These are phyloP conservation scores for Bucorvus abyssinicus DNA, from an alignment of 2,797 vertebrate species.

Conservation along the genomic window DNA sequence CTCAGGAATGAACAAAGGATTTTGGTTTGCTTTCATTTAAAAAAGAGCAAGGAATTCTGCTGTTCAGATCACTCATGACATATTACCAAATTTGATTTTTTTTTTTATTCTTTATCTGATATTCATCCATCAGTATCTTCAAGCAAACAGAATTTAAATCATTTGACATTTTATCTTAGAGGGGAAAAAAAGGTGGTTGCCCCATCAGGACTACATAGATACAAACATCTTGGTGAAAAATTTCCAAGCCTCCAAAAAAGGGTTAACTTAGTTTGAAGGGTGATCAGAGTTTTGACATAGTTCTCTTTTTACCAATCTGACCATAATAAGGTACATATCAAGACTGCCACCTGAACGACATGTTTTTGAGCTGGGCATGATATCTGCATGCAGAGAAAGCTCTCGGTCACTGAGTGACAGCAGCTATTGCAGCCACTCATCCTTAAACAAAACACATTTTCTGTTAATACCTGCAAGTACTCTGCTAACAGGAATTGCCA, in stretches of 20 bases:
- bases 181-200: neutral
- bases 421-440: conserved; percentile 7
- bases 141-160: neutral
- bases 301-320: neutral
- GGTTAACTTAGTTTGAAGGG: neutral
- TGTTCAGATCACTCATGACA: neutral
- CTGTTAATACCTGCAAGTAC: neutral
- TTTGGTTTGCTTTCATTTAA: neutral
- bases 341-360: neutral
- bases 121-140: neutral
- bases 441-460: conserved; percentile 41
- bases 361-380: neutral
- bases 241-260: neutral
- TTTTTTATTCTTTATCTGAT: neutral
- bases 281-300: neutral
- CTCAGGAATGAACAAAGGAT: neutral
- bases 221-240: neutral
- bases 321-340: neutral
- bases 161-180: neutral
- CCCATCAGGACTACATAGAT: neutral
- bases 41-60: neutral
- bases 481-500: conserved; percentile 27
- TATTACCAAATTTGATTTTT: neutral
- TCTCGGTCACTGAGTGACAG: conserved; percentile 19
- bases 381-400: neutral